A percentile compares a stretch with the other conserved stretches of the same genome.
Evolutionary conservation across 2,888 invertebrate species (phyloP).

Genomic region (Ectemnius lituratus): DNA sequence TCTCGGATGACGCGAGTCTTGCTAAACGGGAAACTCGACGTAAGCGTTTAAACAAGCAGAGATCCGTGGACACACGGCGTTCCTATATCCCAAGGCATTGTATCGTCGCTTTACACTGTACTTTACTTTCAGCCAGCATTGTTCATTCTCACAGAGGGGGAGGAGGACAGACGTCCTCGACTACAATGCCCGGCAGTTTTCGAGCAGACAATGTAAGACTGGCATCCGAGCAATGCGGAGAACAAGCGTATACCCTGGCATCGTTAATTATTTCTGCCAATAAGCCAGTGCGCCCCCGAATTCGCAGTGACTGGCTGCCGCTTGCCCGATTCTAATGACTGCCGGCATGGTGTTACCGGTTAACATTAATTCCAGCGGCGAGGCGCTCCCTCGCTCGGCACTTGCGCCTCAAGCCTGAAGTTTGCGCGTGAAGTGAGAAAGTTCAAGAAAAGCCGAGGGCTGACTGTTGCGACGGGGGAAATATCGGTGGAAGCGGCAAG

Average conservation of each 20-base stretch:
- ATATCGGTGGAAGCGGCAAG: too few species aligned
- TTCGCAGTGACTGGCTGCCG: not conserved
- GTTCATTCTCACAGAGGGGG: constrained; percentile 38
- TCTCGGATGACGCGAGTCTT: too few species aligned
- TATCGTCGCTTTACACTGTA: constrained; percentile 52
- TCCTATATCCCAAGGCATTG: constrained; percentile 44
- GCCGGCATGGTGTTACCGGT: too few species aligned
- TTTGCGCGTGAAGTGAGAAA: too few species aligned
- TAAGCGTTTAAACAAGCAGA: constrained; percentile 53
- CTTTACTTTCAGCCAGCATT: constrained; percentile 34
- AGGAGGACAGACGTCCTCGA: constrained; percentile 39
- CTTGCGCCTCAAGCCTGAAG: too few species aligned
- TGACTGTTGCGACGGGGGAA: too few species aligned
- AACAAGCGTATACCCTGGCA: constrained; percentile 13
- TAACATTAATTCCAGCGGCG: too few species aligned
- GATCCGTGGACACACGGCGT: constrained; percentile 40
- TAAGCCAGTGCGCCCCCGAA: not conserved
- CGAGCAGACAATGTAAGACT: not conserved
- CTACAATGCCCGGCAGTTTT: constrained; percentile 26
- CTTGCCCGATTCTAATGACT: not conserved
- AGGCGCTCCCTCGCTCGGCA: too few species aligned
- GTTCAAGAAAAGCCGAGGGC: too few species aligned
- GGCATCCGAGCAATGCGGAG: not conserved
- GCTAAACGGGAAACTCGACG: constrained; percentile 24
- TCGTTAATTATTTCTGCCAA: constrained; percentile 19